Evolutionary conservation across 2,888 invertebrate species (phyloP), one percentile per base, ranked within the genome.

Genomic region (Ornithoptera priamus): DNA sequence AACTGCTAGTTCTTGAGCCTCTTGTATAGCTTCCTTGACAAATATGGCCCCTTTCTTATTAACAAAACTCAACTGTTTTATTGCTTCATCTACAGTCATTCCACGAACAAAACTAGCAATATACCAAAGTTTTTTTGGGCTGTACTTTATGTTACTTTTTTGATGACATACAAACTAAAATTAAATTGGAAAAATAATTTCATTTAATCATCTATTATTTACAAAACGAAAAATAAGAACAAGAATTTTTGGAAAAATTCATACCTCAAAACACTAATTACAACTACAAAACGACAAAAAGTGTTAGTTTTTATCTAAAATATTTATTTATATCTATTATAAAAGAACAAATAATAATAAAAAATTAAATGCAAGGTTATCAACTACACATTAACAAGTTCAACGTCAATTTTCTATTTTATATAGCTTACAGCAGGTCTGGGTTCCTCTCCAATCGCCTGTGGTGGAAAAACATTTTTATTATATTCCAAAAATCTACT

Each of bases 111-210:
- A 94, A 75, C 93, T 91, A 4, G 98, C 97, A 60, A 98, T 94
- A 77, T 98, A 98, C 97, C 98, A 98, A 94, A 99, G 95, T 85
- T 98, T 99, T 82, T 96, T 95, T 0, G 96, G 96, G 80, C 97
- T 97, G 84, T 98, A 98, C 88, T 97, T 97, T 61, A 99, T 94
- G 81, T 98, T 96, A 20, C 93, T 89, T 80, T 96, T 95, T 91
- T 95, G 94, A 87, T 99, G 98, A 77, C 97, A 98, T 0, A 99
- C 94, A 92, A 94, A 98, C 98, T 98, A 87, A 39, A 70, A 70
- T 18, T 20, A 56, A 56, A 20, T 56, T 20, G 20, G 20, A 6
- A 6, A 20, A 20, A 8, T 6, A 20, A 56, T 56, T 56, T 20
- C n/a, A 56, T 30, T 30, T 30, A 30, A 30, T 30, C 30, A 5